Evolutionary conservation across 2,113 vertebrate genomes (phyloP), one percentile per base, ranked within the genome.

Genomic region (Lagenorhynchus albirostris): DNA sequence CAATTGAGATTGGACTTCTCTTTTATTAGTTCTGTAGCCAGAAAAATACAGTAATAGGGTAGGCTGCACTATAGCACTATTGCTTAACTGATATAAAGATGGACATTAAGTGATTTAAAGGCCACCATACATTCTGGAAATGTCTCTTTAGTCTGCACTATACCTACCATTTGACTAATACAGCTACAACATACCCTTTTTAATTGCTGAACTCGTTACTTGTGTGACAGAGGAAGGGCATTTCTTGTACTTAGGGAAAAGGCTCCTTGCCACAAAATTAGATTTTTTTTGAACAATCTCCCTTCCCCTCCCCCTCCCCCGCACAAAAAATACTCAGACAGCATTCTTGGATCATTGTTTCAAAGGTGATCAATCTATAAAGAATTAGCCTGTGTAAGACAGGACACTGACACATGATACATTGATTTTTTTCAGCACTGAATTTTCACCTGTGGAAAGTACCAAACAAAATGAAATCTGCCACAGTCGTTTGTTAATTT

Each of bases 71-170:
- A 4, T 18, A 71, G 31, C 17, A 67, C 41, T 91, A 26, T 47
- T 36, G 12, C 65, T 71, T 89, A 89, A 74, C n/a, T 53, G 65
- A 92, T 41, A 29, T 55, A 53, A 83, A 63, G 21, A 73, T 87
- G 50, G 31, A 83, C 79, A 80, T 58, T 50, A 62, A n/a, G 87
- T 74, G 60, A 94, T 87, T 96, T 98, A 94, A 96, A 97, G 82
- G 55, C 33, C 77, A 94, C 90, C 68, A 92, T 89, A 74, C 55
- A 89, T 80, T 95, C 77, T 20, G 55, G 29, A 94, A 92, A 80
- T 89, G 83, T 79, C 83, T 96, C 38, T 29, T 93, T 41, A 12
- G 60, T 85, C 87, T 94, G 79, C 18, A 68, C 23, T 87, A 76
- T 50, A 53, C 33, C 23, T 25, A 74, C 14, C 33, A 65, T 90